Conservation (phyloP, 2,888 invertebrate species). For the Temnothorax rugatulus region DNA sequence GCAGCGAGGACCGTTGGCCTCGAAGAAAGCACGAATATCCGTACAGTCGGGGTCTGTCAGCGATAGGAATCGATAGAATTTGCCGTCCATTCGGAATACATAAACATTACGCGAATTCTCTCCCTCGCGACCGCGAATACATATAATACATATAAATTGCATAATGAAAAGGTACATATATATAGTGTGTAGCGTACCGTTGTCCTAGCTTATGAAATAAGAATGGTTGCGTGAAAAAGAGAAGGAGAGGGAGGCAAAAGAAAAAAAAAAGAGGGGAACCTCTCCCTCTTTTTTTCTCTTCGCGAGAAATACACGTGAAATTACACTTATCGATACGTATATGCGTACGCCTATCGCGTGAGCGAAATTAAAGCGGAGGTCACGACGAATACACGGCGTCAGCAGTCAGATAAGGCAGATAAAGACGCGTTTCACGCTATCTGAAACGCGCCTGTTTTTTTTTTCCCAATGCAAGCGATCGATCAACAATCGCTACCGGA, state of each 20-base stretch:
- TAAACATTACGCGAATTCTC: not conserved
- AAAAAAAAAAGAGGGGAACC: not conserved
- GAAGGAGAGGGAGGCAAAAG: not conserved
- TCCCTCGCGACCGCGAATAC: not conserved
- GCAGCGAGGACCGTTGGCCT: not conserved
- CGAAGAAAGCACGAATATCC: slow-evolving; percentile 4
- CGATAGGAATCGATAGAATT: slow-evolving; percentile 7
- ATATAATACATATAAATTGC: slow-evolving; percentile 2
- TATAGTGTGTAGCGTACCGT: not conserved
- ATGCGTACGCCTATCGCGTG: slow-evolving; percentile 22
- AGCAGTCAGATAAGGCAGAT: slow-evolving; percentile 13
- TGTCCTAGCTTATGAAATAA: slow-evolving; percentile 28
- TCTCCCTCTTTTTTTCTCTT: not conserved
- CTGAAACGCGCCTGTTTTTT: not conserved
- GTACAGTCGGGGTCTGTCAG: not conserved
- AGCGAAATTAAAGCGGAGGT: slow-evolving; percentile 43
- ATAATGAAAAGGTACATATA: not conserved
- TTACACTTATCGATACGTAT: slow-evolving; percentile 28
- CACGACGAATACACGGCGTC: not conserved
- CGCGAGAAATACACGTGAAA: not conserved
- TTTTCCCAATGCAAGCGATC: not conserved
- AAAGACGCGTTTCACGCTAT: not conserved
- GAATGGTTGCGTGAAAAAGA: slow-evolving; percentile 28
- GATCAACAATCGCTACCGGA: slow-evolving; percentile 4
- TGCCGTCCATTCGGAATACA: not conserved